Conservation (phyloP, 2,113 vertebrate species). For the Meleagris gallopavo region DNA sequence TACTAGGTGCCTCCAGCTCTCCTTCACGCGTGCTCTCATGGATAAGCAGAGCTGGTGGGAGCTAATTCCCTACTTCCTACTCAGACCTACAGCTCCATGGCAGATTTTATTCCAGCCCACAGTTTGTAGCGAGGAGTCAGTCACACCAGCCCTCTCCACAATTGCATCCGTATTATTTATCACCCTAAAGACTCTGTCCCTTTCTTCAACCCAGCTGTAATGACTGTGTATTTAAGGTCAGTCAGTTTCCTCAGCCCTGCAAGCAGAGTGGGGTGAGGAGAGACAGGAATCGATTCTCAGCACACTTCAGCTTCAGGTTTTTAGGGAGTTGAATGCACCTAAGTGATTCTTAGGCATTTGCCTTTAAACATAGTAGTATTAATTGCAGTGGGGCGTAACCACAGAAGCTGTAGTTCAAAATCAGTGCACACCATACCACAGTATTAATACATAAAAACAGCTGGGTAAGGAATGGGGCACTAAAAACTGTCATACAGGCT, state of each 20-base stretch:
- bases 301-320: not conserved
- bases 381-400: not conserved
- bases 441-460: not conserved
- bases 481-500: not conserved
- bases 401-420: not conserved
- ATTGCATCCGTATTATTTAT: slow-evolving; percentile 50
- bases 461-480: not conserved
- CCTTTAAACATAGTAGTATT: not conserved
- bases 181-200: not conserved
- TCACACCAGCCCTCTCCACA: not conserved
- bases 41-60: not conserved
- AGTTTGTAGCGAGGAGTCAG: not conserved
- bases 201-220: slow-evolving; percentile 32
- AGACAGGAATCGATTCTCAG: not conserved
- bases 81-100: not conserved
- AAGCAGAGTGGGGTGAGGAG: not conserved
- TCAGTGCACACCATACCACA: not conserved
- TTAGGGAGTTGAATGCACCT: not conserved
- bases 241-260: not conserved
- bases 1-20: not conserved
- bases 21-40: not conserved
- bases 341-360: not conserved
- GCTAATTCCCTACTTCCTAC: not conserved
- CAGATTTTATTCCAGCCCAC: not conserved
- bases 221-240: not conserved